phyloP scores from a whole-genome alignment of 2,113 vertebrate genomes.

The Datnioides undecimradiatus region DNA sequence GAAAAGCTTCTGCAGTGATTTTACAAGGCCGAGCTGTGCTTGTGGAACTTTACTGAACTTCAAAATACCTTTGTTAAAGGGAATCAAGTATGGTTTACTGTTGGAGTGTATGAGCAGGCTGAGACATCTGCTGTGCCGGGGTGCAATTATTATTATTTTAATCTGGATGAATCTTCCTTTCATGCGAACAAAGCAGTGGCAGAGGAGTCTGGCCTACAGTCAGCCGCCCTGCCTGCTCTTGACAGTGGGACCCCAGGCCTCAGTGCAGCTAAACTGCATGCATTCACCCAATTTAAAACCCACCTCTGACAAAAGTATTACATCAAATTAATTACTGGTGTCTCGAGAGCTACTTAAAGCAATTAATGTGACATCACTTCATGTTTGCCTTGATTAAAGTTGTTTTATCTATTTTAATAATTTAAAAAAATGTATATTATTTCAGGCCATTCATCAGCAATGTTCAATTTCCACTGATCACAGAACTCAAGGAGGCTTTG shows the following conservation, averaged over 20 bases:
- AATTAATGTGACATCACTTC: not conserved
- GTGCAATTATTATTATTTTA: too few species aligned
- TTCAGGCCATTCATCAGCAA: slow-evolving; percentile 33
- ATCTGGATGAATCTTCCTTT: too few species aligned
- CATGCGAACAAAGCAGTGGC: too few species aligned
- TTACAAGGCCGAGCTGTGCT: not conserved
- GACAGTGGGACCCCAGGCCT: not conserved
- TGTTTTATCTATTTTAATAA: too few species aligned
- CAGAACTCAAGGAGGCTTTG: slow-evolving; percentile 27
- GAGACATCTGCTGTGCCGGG: too few species aligned
- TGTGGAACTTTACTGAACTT: not conserved
- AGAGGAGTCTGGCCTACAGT: too few species aligned
- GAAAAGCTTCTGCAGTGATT: too few species aligned
- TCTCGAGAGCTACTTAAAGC: not conserved
- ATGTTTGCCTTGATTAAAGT: slow-evolving; percentile 23
- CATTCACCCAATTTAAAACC: too few species aligned
- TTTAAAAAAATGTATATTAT: not conserved
- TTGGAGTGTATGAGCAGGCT: not conserved
- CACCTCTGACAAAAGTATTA: not conserved
- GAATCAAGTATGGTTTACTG: not conserved
- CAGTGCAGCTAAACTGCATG: not conserved
- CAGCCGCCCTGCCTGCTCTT: too few species aligned
- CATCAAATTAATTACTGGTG: not conserved
- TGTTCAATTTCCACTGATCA: slow-evolving; percentile 34
- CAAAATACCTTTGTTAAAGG: not conserved